phyloP scores from a whole-genome alignment of 2,888 invertebrate genomes.

The Tachina lurida region DNA sequence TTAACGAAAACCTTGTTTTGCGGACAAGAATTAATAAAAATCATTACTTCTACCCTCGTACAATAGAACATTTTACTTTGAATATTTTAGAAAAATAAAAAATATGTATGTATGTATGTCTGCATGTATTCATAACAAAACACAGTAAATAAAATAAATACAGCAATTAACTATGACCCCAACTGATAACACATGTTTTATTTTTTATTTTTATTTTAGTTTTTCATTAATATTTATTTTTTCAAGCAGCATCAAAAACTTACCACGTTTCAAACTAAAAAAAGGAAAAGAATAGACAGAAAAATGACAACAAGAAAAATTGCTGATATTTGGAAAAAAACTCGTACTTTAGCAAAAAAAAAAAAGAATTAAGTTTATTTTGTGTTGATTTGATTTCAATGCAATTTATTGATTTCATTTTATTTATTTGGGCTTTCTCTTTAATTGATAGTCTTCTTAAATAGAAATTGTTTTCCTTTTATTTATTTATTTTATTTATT shows the following conservation, averaged over 20 bases:
- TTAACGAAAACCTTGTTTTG: no score
- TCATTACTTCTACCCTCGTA: neutral
- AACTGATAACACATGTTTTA: slow-evolving; percentile 68
- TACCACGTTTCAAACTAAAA: slow-evolving; percentile 25
- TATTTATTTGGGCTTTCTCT: slow-evolving; percentile 40
- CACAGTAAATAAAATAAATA: slow-evolving; percentile 34
- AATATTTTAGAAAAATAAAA: slow-evolving; percentile 40
- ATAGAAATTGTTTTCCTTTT: slow-evolving; percentile 54
- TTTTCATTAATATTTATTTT: slow-evolving; percentile 28
- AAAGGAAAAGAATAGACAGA: neutral
- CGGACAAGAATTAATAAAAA: no score
- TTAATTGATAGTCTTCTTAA: slow-evolving; percentile 64
- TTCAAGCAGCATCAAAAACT: slow-evolving; percentile 45
- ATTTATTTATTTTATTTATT: neutral
- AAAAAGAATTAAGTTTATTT: slow-evolving; percentile 31
- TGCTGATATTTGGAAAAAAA: slow-evolving; percentile 53
- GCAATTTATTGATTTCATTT: slow-evolving; percentile 40
- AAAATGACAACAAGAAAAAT: neutral
- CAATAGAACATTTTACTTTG: slow-evolving; percentile 41
- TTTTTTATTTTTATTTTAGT: neutral
- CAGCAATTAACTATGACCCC: slow-evolving; percentile 69
- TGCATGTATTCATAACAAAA: neutral
- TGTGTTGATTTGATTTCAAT: slow-evolving; percentile 55
- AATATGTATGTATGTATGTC: slow-evolving; percentile 20
- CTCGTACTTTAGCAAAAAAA: slow-evolving; percentile 38